Conservation (phyloP, 2,888 invertebrate species). For the Bibio marci region DNA sequence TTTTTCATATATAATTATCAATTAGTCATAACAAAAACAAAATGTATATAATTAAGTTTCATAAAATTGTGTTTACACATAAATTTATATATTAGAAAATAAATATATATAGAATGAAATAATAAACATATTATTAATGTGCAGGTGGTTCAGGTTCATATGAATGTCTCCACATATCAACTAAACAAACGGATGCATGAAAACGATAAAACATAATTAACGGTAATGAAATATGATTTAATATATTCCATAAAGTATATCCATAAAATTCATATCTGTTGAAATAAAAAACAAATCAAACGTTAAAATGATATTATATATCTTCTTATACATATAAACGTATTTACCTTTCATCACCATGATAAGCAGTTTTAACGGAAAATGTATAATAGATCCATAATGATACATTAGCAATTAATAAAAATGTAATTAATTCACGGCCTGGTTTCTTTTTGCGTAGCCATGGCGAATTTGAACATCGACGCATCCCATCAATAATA, state of each 20-base stretch:
- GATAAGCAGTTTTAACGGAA: constrained; percentile 35
- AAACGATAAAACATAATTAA: constrained; percentile 63
- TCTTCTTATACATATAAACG: background rate
- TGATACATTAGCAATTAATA: constrained; percentile 56
- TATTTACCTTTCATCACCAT: constrained; percentile 25
- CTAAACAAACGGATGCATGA: constrained; percentile 61
- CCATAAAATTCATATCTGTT: constrained; percentile 47
- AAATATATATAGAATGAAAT: no score
- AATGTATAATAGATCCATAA: constrained; percentile 64
- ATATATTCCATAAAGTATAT: constrained; percentile 45
- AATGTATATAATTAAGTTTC: no score
- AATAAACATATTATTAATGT: no score
- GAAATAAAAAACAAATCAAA: constrained; percentile 3
- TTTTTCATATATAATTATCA: no score
- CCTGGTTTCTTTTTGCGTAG: constrained; percentile 52
- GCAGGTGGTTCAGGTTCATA: constrained; percentile 33
- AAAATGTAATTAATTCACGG: constrained; percentile 56
- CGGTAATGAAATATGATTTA: constrained; percentile 55
- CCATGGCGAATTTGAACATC: constrained; percentile 48
- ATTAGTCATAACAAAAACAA: no score
- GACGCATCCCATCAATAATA: constrained; percentile 52
- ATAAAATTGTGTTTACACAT: no score
- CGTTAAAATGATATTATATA: background rate
- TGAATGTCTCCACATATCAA: constrained; percentile 61
- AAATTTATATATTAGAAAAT: no score